Percentiles rank a stretch among this genome's conserved stretches.
These are phyloP conservation scores for Diorhabda sublineata DNA, from an alignment of 1,140 invertebrate species.

Conservation along the genomic window DNA sequence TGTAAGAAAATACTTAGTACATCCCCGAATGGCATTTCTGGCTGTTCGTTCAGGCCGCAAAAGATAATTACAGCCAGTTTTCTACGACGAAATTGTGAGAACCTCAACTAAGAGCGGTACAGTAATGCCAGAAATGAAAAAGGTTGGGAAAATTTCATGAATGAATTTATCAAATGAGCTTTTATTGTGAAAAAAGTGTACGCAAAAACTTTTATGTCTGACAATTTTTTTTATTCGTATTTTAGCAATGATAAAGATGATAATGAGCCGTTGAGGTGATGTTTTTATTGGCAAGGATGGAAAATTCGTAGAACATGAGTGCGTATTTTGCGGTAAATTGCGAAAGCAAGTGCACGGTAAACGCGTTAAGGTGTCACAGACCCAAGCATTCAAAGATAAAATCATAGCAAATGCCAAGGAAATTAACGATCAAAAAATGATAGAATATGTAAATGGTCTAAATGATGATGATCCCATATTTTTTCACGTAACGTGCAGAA, in stretches of 20 bases:
- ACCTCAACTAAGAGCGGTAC: too few species aligned
- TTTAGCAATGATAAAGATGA: neutral
- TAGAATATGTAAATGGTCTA: neutral
- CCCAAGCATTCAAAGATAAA: neutral
- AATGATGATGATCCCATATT: constrained; percentile 2
- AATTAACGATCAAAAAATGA: neutral
- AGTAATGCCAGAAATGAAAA: too few species aligned
- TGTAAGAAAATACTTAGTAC: too few species aligned
- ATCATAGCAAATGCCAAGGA: neutral
- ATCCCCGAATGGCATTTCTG: too few species aligned
- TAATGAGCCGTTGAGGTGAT: constrained; percentile 1
- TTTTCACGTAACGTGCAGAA: constrained; percentile 5
- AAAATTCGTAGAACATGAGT: neutral
- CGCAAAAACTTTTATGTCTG: neutral
- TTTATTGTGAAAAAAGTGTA: too few species aligned
- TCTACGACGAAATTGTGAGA: too few species aligned
- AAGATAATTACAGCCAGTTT: too few species aligned
- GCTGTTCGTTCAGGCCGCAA: too few species aligned
- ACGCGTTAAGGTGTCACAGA: neutral
- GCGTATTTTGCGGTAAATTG: neutral
- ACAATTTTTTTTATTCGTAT: constrained; percentile 2
- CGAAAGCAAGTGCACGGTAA: neutral
- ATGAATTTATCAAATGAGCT: too few species aligned
- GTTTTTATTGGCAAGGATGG: constrained; percentile 1
- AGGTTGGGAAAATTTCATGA: too few species aligned